These are phyloP conservation scores for Diadophis punctatus DNA, from an alignment of 2,113 vertebrate species.

Conservation along the genomic window DNA sequence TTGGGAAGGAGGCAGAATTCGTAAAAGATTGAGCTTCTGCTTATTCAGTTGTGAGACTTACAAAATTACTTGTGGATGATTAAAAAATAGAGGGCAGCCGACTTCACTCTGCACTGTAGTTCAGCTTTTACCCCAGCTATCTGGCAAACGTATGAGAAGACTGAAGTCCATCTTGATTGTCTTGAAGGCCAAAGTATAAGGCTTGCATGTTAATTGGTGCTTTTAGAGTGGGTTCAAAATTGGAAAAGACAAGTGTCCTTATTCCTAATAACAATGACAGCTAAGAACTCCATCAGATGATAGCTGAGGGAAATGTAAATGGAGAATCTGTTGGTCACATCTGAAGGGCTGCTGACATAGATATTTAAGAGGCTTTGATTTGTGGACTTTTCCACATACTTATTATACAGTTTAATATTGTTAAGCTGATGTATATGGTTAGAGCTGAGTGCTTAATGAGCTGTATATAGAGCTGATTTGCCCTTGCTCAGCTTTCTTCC, in stretches of 20 bases:
- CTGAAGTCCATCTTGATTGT: background rate
- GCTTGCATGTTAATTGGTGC: background rate
- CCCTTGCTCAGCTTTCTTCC: background rate
- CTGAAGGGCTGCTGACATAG: background rate
- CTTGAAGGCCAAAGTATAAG: background rate
- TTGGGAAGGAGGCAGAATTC: background rate
- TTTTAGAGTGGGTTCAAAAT: conserved; percentile 15
- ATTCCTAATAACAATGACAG: background rate
- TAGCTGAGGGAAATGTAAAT: conserved; percentile 11
- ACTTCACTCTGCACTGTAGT: background rate
- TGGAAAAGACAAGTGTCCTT: background rate
- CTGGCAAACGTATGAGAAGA: background rate
- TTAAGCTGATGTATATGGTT: background rate
- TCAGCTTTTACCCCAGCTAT: background rate
- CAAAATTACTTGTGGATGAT: background rate
- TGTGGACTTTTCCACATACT: background rate
- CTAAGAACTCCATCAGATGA: background rate
- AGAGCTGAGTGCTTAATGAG: background rate
- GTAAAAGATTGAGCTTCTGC: background rate
- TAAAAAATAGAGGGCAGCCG: background rate
- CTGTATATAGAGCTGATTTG: background rate
- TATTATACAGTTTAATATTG: background rate
- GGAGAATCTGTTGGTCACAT: background rate
- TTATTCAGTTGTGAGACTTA: background rate
- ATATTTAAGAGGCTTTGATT: conserved; percentile 1